phyloP scores from a whole-genome alignment of 2,113 vertebrate genomes.

The Chamaetylas fuelleborni region DNA sequence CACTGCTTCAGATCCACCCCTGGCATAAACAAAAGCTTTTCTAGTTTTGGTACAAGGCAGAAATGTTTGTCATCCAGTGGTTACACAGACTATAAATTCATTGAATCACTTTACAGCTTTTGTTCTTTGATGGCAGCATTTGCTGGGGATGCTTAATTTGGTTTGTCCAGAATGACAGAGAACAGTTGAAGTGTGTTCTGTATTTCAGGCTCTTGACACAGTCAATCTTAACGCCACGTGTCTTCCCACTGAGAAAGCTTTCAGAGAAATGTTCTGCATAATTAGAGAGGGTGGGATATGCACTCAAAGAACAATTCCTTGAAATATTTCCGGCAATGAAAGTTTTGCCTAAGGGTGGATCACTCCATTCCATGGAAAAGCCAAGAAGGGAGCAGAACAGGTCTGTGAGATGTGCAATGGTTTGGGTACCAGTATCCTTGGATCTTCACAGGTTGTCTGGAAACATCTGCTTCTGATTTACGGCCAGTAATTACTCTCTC shows the following conservation, averaged over 20 bases:
- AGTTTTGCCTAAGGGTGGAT: background rate
- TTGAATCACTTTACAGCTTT: slow-evolving; percentile 22
- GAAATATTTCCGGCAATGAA: slow-evolving; percentile 2
- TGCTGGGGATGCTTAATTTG: slow-evolving; percentile 47
- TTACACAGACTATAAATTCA: background rate
- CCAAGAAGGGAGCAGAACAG: background rate
- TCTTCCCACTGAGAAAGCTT: slow-evolving; percentile 61
- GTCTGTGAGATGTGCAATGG: background rate
- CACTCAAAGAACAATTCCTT: background rate
- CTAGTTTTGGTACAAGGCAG: background rate
- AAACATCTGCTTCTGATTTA: background rate
- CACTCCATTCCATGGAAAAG: background rate
- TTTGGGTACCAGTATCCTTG: background rate
- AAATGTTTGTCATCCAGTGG: background rate
- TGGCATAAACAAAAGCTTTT: background rate
- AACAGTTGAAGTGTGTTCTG: background rate
- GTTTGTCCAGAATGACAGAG: slow-evolving; percentile 52
- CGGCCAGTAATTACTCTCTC: background rate
- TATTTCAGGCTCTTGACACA: background rate
- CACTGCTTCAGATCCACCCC: background rate
- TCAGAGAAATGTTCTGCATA: slow-evolving; percentile 51
- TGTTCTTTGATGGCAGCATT: slow-evolving; percentile 48
- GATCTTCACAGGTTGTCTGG: background rate
- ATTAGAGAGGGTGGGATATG: slow-evolving; percentile 61
- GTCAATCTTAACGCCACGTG: background rate